Conservation (phyloP, 1,140 invertebrate genomes). For the Microplitis demolitor region DNA sequence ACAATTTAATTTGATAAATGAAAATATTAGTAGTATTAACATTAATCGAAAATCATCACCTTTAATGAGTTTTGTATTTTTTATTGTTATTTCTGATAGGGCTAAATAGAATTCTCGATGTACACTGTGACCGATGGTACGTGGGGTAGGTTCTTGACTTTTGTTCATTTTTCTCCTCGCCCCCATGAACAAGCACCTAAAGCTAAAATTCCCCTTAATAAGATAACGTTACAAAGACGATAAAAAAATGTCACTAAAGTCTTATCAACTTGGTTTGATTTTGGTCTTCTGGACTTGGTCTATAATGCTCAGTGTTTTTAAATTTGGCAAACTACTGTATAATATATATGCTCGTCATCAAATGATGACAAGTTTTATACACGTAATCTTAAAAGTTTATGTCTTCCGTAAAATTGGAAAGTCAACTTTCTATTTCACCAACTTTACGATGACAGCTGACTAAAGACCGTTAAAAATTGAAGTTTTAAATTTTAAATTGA, state of each 20-base stretch:
- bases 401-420: slow-evolving; percentile 20
- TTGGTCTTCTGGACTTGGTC: background rate
- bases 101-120: background rate
- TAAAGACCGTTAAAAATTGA: background rate
- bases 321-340: background rate
- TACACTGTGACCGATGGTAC: slow-evolving; percentile 47
- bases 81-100: background rate
- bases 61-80: background rate
- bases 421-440: background rate
- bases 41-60: background rate
- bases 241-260: slow-evolving; percentile 16
- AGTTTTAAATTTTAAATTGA: slow-evolving; percentile 11
- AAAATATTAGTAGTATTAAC: no score
- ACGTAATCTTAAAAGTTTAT: background rate
- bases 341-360: background rate
- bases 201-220: slow-evolving; percentile 14
- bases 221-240: slow-evolving; percentile 25
- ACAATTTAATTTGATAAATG: no score
- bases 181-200: slow-evolving; percentile 12
- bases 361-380: background rate
- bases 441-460: background rate
- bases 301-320: background rate
- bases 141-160: slow-evolving; percentile 52
- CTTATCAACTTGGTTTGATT: slow-evolving; percentile 1
- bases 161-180: background rate